Conservation (phyloP, 2,888 invertebrate species). For the Hirtodrosophila trivittata region DNA sequence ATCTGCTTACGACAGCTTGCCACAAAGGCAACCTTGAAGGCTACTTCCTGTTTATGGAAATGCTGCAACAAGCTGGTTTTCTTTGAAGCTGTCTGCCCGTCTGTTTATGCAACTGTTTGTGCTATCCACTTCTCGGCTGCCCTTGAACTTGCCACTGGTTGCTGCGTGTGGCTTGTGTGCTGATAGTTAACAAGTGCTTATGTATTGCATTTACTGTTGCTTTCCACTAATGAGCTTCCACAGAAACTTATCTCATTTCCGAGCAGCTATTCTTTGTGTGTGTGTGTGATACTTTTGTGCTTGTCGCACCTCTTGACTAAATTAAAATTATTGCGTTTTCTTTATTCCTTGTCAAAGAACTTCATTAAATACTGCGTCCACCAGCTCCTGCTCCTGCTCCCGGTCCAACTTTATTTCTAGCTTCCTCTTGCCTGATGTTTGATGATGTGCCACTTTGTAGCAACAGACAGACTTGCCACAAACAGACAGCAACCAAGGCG, state of each 20-base stretch:
- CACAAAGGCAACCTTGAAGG: too few species aligned
- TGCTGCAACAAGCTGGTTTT: too few species aligned
- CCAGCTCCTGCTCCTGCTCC: not conserved
- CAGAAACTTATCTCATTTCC: constrained; percentile 52
- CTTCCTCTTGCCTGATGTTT: constrained; percentile 33
- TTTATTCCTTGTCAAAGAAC: constrained; percentile 49
- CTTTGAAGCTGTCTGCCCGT: constrained; percentile 6
- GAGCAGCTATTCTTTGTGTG: constrained; percentile 32
- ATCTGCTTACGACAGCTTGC: not conserved
- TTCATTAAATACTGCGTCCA: constrained; percentile 57
- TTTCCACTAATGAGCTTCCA: constrained; percentile 41
- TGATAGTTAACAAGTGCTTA: constrained; percentile 8
- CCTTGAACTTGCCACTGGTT: constrained; percentile 8
- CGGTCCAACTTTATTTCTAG: constrained; percentile 19
- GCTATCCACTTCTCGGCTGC: constrained; percentile 2
- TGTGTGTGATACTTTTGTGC: constrained; percentile 36
- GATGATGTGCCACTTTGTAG: constrained; percentile 47
- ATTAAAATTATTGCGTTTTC: constrained; percentile 64
- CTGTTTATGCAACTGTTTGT: not conserved
- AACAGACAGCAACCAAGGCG: constrained; percentile 1
- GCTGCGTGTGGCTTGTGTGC: constrained; percentile 9
- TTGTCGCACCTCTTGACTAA: constrained; percentile 59
- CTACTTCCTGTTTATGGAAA: too few species aligned
- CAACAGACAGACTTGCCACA: constrained; percentile 26
- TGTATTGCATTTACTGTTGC: constrained; percentile 11